A percentile compares a stretch with the other conserved stretches of the same genome.
These are phyloP conservation scores for Panurus biarmicus DNA, from an alignment of 2,113 vertebrate species.

Conservation along the genomic window DNA sequence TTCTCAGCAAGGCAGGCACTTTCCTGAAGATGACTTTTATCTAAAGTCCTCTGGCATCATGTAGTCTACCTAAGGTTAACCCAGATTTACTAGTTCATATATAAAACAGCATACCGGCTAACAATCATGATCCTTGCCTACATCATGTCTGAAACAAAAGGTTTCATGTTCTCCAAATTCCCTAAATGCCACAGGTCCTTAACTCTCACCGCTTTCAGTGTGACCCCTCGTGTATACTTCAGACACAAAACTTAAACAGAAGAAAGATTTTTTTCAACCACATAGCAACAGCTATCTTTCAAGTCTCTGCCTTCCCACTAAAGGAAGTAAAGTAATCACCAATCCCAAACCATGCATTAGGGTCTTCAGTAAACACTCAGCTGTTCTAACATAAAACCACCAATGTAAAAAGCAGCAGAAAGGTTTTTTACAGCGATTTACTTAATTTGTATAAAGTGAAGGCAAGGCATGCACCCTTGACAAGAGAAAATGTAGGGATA, in stretches of 20 bases:
- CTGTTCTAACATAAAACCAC: background rate
- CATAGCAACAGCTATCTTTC: background rate
- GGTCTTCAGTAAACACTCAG: background rate
- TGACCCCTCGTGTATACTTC: background rate
- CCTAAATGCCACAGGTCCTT: background rate
- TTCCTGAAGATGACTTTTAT: background rate
- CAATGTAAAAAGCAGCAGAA: background rate
- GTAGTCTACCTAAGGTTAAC: background rate
- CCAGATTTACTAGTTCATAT: background rate
- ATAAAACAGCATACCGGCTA: background rate
- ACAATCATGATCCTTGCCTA: background rate
- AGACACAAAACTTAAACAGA: background rate
- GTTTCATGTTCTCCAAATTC: background rate
- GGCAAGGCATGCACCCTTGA: background rate
- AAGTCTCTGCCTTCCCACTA: background rate
- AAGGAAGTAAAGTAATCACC: background rate
- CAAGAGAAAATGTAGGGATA: background rate
- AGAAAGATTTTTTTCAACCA: background rate
- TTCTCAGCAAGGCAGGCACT: background rate
- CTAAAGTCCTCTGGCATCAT: background rate
- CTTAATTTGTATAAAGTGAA: background rate
- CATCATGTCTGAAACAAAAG: background rate
- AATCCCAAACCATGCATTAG: background rate
- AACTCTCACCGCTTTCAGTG: background rate
- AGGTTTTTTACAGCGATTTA: background rate